A percentile compares a stretch with the other conserved stretches of the same genome.
Evolutionary conservation across 1,140 invertebrate genomes (phyloP).

Genomic region (Drepana arcuata): DNA sequence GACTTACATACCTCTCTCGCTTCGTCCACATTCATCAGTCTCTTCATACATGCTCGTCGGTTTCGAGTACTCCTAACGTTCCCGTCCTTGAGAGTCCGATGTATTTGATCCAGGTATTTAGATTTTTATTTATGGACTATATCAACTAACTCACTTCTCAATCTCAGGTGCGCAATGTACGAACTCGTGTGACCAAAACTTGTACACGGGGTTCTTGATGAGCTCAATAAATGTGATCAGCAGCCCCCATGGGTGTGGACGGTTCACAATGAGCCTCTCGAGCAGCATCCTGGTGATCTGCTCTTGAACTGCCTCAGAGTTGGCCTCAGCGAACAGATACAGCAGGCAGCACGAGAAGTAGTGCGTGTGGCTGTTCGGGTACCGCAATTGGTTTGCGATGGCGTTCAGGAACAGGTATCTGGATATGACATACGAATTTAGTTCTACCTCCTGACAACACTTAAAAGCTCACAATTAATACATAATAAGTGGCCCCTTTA

Average conservation of each 20-base stretch:
- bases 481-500: too few relatives aligned
- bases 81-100: too few relatives aligned
- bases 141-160: slow-evolving; percentile 82
- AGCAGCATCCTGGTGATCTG: slow-evolving; percentile 94
- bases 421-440: too few relatives aligned
- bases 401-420: slow-evolving; percentile 97
- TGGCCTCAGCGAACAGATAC: slow-evolving; percentile 98
- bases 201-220: slow-evolving; percentile 98
- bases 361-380: slow-evolving; percentile 99
- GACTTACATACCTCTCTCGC: too few relatives aligned
- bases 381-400: slow-evolving; percentile 97
- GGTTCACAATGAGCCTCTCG: slow-evolving; percentile 96
- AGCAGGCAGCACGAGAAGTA: slow-evolving; percentile 98
- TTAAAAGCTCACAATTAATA: too few relatives aligned
- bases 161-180: slow-evolving; percentile 99
- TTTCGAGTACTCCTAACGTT: too few relatives aligned
- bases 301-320: slow-evolving; percentile 96
- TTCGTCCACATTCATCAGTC: too few relatives aligned
- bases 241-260: slow-evolving; percentile 99
- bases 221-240: slow-evolving; percentile 99
- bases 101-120: too few relatives aligned
- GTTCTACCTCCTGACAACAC: too few relatives aligned
- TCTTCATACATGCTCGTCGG: too few relatives aligned
- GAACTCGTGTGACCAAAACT: slow-evolving; percentile 99
- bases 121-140: background rate